Conservation (phyloP, 2,797 vertebrate genomes). For the Catamblyrhynchus diadema region DNA sequence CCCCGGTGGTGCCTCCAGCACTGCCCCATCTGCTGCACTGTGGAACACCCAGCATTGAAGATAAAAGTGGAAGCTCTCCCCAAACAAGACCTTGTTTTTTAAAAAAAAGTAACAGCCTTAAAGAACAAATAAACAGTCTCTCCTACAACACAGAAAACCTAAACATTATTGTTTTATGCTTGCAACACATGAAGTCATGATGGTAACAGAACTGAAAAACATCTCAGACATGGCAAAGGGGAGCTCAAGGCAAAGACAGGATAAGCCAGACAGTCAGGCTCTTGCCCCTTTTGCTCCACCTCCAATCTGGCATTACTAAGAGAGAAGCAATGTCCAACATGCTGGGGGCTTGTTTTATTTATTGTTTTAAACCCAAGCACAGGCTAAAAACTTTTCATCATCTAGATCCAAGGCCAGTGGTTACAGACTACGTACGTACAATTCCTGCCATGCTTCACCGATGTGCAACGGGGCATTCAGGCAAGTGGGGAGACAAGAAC, state of each 20-base stretch:
- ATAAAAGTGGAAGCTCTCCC: neutral
- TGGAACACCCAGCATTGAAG: neutral
- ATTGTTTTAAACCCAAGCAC: neutral
- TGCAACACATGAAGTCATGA: neutral
- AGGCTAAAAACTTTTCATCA: neutral
- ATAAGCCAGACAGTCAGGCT: neutral
- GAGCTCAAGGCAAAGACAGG: neutral
- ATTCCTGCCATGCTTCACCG: neutral
- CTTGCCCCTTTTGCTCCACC: neutral
- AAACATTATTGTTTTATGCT: neutral
- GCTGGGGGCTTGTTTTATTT: neutral
- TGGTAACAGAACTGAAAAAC: neutral
- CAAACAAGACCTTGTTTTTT: neutral
- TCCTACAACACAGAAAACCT: neutral
- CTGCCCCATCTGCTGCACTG: neutral
- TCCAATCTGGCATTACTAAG: neutral
- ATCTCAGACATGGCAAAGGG: neutral
- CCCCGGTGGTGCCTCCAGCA: neutral
- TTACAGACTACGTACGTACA: rapidly evolving
- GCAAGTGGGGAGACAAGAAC: neutral
- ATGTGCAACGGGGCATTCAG: neutral
- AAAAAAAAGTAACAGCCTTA: neutral
- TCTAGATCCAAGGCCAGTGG: neutral
- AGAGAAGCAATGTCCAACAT: neutral
- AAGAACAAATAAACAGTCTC: neutral